Evolutionary conservation across 2,797 vertebrate genomes (phyloP).

Genomic region (Mus caroli): DNA sequence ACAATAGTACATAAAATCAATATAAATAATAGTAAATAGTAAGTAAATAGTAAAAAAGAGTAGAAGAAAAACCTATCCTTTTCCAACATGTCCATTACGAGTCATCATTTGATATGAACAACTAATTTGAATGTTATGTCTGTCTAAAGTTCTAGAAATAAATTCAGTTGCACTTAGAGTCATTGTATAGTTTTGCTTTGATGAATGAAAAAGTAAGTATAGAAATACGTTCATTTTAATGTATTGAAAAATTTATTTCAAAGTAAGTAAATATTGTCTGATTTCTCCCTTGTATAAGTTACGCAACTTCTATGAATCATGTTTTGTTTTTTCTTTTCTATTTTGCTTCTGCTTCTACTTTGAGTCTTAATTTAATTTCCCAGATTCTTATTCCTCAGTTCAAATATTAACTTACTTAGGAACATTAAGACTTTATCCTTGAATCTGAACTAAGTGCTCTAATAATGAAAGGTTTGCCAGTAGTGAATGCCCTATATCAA

Average conservation of each 20-base stretch:
- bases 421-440: not conserved
- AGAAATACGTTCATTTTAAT: not conserved
- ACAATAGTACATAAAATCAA: not conserved
- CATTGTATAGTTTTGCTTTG: conserved; percentile 20
- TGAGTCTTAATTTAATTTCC: not conserved
- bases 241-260: conserved; percentile 21
- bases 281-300: not conserved
- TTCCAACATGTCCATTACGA: not conserved
- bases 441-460: not conserved
- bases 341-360: not conserved
- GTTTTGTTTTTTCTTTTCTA: not conserved
- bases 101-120: not conserved
- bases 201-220: not conserved
- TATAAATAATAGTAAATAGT: not conserved
- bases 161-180: not conserved
- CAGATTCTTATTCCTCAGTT: not conserved
- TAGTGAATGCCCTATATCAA: not conserved
- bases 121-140: not conserved
- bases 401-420: not conserved
- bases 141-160: not conserved
- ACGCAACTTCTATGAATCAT: not conserved
- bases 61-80: not conserved
- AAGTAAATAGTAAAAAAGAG: not conserved
- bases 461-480: not conserved
- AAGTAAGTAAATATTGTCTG: conserved; percentile 7